Percentiles rank a stretch among this genome's conserved stretches.
Conservation (phyloP, 2,113 vertebrate species). For the Anarhynchus alexandrinus region DNA sequence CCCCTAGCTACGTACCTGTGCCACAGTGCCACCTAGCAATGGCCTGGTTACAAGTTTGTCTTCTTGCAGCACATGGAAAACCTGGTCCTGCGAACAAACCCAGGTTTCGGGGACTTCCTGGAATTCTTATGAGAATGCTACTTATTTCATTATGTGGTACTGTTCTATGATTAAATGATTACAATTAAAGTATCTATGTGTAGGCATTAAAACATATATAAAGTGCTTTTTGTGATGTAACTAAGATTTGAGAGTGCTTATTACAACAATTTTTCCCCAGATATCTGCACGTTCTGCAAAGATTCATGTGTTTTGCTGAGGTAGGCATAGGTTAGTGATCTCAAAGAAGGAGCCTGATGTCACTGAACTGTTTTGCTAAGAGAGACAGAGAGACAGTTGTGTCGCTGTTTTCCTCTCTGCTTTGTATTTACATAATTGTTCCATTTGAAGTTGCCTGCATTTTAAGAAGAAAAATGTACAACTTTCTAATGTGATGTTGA, state of each 20-base stretch:
- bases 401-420: neutral
- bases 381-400: neutral
- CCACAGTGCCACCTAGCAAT: neutral
- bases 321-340: constrained; percentile 28
- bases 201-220: neutral
- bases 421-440: constrained; percentile 36
- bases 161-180: neutral
- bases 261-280: neutral
- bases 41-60: neutral
- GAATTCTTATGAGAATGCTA: neutral
- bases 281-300: neutral
- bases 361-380: neutral
- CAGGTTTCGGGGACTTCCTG: neutral
- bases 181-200: neutral
- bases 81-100: neutral
- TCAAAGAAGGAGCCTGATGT: neutral
- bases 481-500: neutral
- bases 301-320: neutral
- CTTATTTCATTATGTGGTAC: neutral
- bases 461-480: neutral
- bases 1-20: neutral
- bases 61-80: neutral
- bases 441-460: neutral
- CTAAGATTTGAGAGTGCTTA: neutral
- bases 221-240: neutral